phyloP scores from a whole-genome alignment of 2,888 invertebrate species.

The Hypsopygia costalis region DNA sequence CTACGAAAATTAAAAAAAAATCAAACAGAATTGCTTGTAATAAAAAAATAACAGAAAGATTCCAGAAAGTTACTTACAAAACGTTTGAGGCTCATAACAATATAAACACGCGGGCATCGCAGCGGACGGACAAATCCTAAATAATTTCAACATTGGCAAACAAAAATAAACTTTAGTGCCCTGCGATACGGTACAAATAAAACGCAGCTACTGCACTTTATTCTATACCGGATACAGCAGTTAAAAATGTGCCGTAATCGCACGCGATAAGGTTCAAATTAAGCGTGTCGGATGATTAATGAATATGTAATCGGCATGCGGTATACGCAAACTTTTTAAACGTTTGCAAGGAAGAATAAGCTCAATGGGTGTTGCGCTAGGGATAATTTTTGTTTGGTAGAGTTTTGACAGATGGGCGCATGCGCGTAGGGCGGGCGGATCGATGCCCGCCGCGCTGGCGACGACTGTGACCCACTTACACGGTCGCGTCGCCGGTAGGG shows the following conservation, averaged over 20 bases:
- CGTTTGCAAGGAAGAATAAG: neutral
- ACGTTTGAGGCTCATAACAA: neutral
- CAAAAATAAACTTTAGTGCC: conserved; percentile 15
- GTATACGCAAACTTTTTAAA: conserved; percentile 19
- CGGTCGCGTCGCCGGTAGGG: conserved; percentile 30
- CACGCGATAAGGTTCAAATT: conserved; percentile 2
- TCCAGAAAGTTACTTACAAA: neutral
- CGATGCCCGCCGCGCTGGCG: conserved; percentile 63
- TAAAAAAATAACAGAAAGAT: too few species aligned
- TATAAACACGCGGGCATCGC: neutral
- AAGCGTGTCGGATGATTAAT: conserved; percentile 5
- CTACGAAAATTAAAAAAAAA: too few species aligned
- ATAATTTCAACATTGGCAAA: conserved; percentile 3
- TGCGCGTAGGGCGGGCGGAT: conserved; percentile 51
- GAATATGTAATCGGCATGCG: conserved; percentile 28
- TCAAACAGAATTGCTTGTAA: too few species aligned
- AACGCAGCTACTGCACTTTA: conserved; percentile 12
- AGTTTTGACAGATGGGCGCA: conserved; percentile 34
- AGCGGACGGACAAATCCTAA: neutral
- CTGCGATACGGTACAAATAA: conserved; percentile 11
- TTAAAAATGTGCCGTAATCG: conserved; percentile 16
- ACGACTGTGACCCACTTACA: conserved; percentile 61
- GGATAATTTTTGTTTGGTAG: conserved; percentile 1
- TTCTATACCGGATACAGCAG: conserved; percentile 15
- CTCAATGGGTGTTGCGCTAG: neutral